Percentiles rank a stretch among this genome's conserved stretches.
Evolutionary conservation across 2,888 invertebrate species (phyloP).

Genomic region (Rhorus exstirpatorius): DNA sequence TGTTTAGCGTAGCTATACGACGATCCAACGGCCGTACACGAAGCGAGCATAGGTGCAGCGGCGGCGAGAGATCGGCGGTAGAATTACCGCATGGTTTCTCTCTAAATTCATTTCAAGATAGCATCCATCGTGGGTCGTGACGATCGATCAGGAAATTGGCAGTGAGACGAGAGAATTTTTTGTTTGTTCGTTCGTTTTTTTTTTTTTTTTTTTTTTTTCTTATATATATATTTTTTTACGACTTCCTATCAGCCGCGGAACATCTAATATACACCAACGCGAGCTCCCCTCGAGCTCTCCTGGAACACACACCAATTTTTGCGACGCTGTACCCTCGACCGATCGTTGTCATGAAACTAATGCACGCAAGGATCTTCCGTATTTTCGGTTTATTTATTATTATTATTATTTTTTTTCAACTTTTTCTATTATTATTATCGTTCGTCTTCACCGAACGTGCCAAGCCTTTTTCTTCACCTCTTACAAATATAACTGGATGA

Average conservation of each 20-base stretch:
- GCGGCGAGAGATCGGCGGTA: neutral
- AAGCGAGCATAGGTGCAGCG: conserved; percentile 25
- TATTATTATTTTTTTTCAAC: conserved; percentile 4
- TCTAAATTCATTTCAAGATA: conserved; percentile 57
- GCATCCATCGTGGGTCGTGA: conserved; percentile 56
- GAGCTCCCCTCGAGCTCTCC: conserved; percentile 78
- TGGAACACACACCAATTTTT: conserved; percentile 83
- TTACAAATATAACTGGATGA: too few species aligned
- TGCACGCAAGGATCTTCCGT: neutral
- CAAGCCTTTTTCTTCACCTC: too few species aligned
- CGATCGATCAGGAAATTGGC: conserved; percentile 18
- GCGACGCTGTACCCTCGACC: conserved; percentile 58
- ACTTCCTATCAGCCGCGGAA: conserved; percentile 74
- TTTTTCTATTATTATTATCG: neutral
- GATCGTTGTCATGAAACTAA: conserved; percentile 13
- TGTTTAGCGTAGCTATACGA: conserved; percentile 50
- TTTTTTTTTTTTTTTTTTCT: conserved; percentile 49
- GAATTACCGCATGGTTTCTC: conserved; percentile 17
- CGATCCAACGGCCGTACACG: conserved; percentile 35
- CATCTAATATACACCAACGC: conserved; percentile 80
- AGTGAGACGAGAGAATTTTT: conserved; percentile 13
- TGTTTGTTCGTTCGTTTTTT: conserved; percentile 59
- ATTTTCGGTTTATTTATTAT: neutral
- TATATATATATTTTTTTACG: conserved; percentile 74
- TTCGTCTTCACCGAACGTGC: too few species aligned